These are phyloP conservation scores for Heliconius eleuchia DNA, from an alignment of 1,140 invertebrate genomes.

Conservation along the genomic window DNA sequence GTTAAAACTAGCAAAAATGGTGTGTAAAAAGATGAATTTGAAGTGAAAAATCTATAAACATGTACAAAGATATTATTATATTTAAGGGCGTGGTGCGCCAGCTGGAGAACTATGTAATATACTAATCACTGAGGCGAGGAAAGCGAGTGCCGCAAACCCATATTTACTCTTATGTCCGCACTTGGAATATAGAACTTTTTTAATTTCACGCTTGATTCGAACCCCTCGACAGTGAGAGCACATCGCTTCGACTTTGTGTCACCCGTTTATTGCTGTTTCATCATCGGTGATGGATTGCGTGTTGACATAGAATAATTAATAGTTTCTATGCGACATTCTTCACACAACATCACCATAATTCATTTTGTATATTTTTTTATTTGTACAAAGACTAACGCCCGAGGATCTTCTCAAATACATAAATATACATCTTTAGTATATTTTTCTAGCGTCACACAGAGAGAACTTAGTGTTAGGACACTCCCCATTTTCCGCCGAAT, in stretches of 20 bases:
- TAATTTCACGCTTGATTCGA: conserved; percentile 62
- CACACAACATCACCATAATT: background rate
- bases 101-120: conserved; percentile 19
- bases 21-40: too few species aligned
- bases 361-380: background rate
- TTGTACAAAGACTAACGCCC: too few species aligned
- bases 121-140: conserved; percentile 24
- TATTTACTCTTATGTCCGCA: conserved; percentile 26
- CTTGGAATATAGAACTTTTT: conserved; percentile 59
- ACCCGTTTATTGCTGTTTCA: conserved; percentile 20
- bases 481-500: too few species aligned
- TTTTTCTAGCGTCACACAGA: too few species aligned
- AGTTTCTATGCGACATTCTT: background rate
- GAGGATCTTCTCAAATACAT: background rate
- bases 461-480: too few species aligned
- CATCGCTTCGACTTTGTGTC: conserved; percentile 24
- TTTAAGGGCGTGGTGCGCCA: background rate
- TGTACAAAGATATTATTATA: background rate
- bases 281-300: conserved; percentile 23
- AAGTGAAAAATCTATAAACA: too few species aligned
- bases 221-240: conserved; percentile 17
- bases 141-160: conserved; percentile 12
- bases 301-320: conserved; percentile 26
- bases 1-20: too few species aligned
- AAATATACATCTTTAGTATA: background rate